A percentile compares a stretch with the other conserved stretches of the same genome.
Conservation (phyloP, 2,888 invertebrate species). For the Fissipunctia ypsillon region DNA sequence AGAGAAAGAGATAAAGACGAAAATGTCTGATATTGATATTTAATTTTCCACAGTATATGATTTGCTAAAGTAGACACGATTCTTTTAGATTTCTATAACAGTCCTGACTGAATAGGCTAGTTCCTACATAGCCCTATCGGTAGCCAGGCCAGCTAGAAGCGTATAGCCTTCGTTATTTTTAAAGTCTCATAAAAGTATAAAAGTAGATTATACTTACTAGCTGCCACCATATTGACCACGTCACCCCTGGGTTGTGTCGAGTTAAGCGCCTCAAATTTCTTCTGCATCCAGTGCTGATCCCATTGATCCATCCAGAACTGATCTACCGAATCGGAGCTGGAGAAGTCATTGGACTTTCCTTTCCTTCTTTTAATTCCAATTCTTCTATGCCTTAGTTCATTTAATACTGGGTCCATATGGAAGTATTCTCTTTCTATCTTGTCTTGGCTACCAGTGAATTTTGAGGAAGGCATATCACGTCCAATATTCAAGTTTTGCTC, state of each 20-base stretch:
- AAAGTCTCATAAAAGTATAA: neutral
- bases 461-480: slow-evolving; percentile 14
- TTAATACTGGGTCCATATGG: slow-evolving; percentile 75
- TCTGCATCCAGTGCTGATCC: slow-evolving; percentile 72
- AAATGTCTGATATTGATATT: neutral
- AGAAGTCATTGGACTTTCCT: neutral
- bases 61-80: neutral
- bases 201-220: slow-evolving; percentile 72
- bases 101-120: neutral
- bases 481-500: slow-evolving; percentile 39
- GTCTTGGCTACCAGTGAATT: slow-evolving; percentile 3
- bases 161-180: neutral
- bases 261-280: slow-evolving; percentile 78
- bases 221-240: slow-evolving; percentile 82
- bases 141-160: neutral
- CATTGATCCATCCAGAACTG: slow-evolving; percentile 73
- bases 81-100: neutral
- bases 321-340: slow-evolving; percentile 49
- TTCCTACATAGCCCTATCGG: neutral
- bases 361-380: slow-evolving; percentile 16
- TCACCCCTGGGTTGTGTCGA: slow-evolving; percentile 73
- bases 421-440: slow-evolving; percentile 53
- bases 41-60: neutral
- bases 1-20: no score
- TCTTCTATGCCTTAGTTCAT: slow-evolving; percentile 61